These are phyloP conservation scores for Sterna hirundo DNA, from an alignment of 2,113 vertebrate genomes.

Conservation along the genomic window DNA sequence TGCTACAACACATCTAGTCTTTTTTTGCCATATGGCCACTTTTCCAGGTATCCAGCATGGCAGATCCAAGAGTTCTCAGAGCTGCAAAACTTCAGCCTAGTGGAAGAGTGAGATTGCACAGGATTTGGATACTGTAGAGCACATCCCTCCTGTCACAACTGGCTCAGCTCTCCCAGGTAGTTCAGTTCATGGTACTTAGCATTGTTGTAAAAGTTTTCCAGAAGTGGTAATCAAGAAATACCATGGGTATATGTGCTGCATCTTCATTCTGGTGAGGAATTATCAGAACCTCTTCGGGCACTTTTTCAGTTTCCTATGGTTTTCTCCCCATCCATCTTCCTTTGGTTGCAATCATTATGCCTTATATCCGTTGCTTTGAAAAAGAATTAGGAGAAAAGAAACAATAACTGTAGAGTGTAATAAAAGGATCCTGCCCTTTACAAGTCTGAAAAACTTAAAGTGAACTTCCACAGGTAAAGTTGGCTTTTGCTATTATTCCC, in stretches of 20 bases:
- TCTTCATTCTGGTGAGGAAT: not conserved
- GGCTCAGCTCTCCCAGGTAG: not conserved
- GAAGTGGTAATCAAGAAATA: not conserved
- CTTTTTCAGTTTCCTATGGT: not conserved
- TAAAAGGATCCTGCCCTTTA: not conserved
- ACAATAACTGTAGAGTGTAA: not conserved
- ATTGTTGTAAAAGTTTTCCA: not conserved
- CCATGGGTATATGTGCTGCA: not conserved
- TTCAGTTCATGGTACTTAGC: not conserved
- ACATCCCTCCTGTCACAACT: not conserved
- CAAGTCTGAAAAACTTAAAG: not conserved
- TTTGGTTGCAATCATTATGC: not conserved
- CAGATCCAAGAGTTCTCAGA: not conserved
- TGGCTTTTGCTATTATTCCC: not conserved
- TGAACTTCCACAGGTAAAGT: not conserved
- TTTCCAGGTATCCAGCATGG: not conserved
- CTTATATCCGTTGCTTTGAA: not conserved
- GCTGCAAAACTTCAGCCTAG: not conserved
- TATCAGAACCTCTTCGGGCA: not conserved
- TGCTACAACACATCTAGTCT: not conserved
- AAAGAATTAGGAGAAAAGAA: not conserved
- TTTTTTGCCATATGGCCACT: not conserved
- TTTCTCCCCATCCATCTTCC: not conserved
- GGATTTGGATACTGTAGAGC: not conserved
- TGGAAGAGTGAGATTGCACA: not conserved